Evolutionary conservation across 1,140 invertebrate species (phyloP), one percentile per base, ranked within the genome.

Genomic region (Nephila pilipes): DNA sequence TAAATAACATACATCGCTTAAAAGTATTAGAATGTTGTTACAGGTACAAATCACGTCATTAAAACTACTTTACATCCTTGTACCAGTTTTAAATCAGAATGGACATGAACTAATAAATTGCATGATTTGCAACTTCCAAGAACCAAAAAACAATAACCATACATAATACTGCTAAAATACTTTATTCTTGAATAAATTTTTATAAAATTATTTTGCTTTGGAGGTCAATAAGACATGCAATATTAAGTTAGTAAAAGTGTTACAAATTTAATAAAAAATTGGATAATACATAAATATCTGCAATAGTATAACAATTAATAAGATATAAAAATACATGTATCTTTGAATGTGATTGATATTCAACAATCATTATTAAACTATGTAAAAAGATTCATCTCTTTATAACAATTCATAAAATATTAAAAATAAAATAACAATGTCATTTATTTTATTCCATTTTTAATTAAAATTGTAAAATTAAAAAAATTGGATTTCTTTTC

Each of bases 401-500:
- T 75, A 75, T 75, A 75, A 75, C 65, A 75, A 14, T 75, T 29
- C 29, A 75, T 75, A 75, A 75, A 75, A 75, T 75, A 75, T 75
- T 75, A 32, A 36, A 36, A 36, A 75, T 75, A 32, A 75, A 29
- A 75, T 32, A 75, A 75, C 65, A 75, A 32, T 32, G 12, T 32
- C 18, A 36, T 20, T 75, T 75, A 29, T 75, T 75, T 20, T 5
- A 29, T n/a, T 25, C 10, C 10, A 65, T 65, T 65, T 65, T 16
- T 75, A 29, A 75, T 75, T 75, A 75, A 75, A 75, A 29, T 29
- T 75, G 10, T 32, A 32, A 75, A 75, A 5, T 32, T 75, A 14
- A 14, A 32, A 65, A 32, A 69, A 75, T 65, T 25, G 8, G n/a
- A 25, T 65, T 25, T 29, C 29, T 16, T 65, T 29, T 32, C 65